A percentile compares a stretch with the other conserved stretches of the same genome.
phyloP scores from a whole-genome alignment of 2,113 vertebrate species.

The Tupaia tana region DNA sequence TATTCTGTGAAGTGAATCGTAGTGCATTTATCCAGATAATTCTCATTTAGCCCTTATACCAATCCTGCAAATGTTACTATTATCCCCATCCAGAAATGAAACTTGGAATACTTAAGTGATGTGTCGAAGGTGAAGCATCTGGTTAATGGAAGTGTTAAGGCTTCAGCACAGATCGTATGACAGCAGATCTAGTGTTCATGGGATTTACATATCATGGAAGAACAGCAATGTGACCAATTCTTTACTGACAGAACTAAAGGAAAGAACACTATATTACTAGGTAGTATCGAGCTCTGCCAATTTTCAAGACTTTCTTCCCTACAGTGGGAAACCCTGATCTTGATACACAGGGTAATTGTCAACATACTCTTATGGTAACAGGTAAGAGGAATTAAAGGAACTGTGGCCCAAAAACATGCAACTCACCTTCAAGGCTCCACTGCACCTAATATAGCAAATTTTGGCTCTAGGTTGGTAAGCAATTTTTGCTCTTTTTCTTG shows the following conservation, averaged over 20 bases:
- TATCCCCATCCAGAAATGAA: not conserved
- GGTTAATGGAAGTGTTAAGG: not conserved
- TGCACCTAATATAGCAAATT: not conserved
- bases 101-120: not conserved
- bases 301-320: not conserved
- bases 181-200: not conserved
- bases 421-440: not conserved
- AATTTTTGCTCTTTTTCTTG: conserved; percentile 4
- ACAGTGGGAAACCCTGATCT: not conserved
- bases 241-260: not conserved
- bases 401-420: not conserved
- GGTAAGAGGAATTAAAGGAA: not conserved
- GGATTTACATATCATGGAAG: not conserved
- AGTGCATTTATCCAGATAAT: not conserved
- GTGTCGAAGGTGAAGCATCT: not conserved
- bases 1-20: not conserved
- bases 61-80: not conserved
- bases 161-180: not conserved
- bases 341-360: not conserved
- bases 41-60: not conserved
- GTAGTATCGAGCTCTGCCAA: not conserved
- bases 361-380: not conserved
- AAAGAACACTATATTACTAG: not conserved
- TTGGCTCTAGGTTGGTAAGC: not conserved
- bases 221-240: not conserved